These are phyloP conservation scores for Zaprionus vittiger DNA, from an alignment of 1,140 invertebrate species.

Conservation along the genomic window DNA sequence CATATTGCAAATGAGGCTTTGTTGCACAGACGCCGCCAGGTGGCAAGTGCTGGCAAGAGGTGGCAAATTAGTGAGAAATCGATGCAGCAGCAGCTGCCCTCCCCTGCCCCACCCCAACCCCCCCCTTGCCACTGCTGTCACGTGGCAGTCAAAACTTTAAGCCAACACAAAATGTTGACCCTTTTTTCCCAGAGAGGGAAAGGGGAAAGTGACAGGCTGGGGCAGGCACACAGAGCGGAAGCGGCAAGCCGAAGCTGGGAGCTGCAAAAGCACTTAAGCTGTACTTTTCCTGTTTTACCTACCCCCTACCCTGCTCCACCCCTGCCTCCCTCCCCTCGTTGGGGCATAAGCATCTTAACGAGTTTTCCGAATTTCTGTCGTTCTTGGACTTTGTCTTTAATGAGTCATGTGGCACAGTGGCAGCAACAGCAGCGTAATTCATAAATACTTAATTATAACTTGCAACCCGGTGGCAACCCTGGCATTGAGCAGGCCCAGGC, in stretches of 20 bases:
- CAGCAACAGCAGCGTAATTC: constrained; percentile 19
- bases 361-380: neutral
- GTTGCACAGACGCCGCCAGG: constrained; percentile 4
- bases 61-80: constrained; percentile 24
- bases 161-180: constrained; percentile 22
- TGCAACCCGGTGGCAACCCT: constrained; percentile 9
- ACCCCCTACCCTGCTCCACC: neutral
- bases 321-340: neutral
- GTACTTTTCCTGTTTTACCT: constrained; percentile 23
- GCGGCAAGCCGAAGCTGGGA: constrained; percentile 10
- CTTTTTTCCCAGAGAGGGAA: constrained; percentile 16
- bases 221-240: constrained; percentile 8
- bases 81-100: constrained; percentile 12
- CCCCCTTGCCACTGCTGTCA: neutral
- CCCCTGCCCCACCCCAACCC: no score
- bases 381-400: constrained; percentile 26
- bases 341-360: constrained; percentile 43
- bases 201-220: neutral
- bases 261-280: constrained; percentile 40
- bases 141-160: constrained; percentile 24
- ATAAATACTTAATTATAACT: constrained; percentile 53
- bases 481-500: neutral
- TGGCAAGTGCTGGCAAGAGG: neutral
- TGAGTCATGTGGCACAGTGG: constrained; percentile 26
- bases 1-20: constrained; percentile 42